phyloP scores from a whole-genome alignment of 2,113 vertebrate species.

The Miniopterus natalensis region DNA sequence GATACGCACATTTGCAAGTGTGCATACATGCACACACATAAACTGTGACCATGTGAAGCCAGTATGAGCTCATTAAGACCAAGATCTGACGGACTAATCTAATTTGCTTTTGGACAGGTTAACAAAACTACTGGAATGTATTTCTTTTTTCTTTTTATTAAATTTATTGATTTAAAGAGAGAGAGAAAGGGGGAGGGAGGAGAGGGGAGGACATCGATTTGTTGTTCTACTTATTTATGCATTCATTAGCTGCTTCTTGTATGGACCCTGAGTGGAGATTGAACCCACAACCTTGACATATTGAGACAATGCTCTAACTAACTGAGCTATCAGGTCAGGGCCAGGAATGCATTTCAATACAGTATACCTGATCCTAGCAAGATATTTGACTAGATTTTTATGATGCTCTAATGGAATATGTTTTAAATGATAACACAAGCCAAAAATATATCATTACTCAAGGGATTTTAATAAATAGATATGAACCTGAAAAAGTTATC shows the following conservation, averaged over 20 bases:
- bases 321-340: background rate
- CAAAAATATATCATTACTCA: background rate
- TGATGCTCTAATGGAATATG: background rate
- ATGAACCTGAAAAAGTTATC: background rate
- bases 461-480: background rate
- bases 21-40: background rate
- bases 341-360: background rate
- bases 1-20: too few relatives aligned
- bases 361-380: conserved; percentile 16
- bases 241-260: background rate
- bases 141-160: background rate
- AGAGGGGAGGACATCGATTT: background rate
- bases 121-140: background rate
- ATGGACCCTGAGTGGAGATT: background rate
- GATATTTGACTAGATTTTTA: conserved; percentile 36
- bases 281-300: background rate
- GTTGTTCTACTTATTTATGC: background rate
- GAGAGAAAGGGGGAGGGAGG: background rate
- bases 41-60: background rate
- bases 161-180: background rate
- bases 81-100: background rate
- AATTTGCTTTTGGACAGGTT: background rate
- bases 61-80: background rate
- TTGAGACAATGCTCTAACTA: background rate
- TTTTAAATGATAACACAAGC: conserved; percentile 36